These are phyloP conservation scores for Watsonalla binaria DNA, from an alignment of 2,888 invertebrate genomes.

Conservation along the genomic window DNA sequence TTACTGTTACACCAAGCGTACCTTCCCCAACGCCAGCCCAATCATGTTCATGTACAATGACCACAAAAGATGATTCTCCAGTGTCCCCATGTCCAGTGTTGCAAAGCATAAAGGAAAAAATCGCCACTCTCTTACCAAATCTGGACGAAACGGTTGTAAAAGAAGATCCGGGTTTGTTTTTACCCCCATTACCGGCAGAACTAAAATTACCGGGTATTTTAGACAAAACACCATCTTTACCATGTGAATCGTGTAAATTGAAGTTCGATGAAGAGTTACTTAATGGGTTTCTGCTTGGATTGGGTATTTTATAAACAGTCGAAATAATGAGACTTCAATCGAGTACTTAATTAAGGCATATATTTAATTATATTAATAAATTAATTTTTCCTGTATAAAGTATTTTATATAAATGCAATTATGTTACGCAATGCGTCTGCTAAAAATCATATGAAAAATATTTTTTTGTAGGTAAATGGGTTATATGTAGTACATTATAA, in stretches of 20 bases:
- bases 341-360: too few species aligned
- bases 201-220: slow-evolving; percentile 1
- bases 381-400: too few species aligned
- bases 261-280: slow-evolving; percentile 36
- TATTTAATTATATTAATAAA: too few species aligned
- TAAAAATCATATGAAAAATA: too few species aligned
- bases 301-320: slow-evolving; percentile 17
- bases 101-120: slow-evolving; percentile 27
- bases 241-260: slow-evolving; percentile 17
- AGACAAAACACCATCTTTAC: slow-evolving; percentile 4
- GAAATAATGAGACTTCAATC: too few species aligned
- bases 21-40: not conserved
- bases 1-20: not conserved
- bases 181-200: not conserved
- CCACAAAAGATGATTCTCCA: not conserved
- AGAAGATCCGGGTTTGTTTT: not conserved
- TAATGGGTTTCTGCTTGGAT: slow-evolving; percentile 33
- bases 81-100: slow-evolving; percentile 13
- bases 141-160: not conserved
- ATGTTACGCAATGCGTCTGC: too few species aligned
- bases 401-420: too few species aligned
- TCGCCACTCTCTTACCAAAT: slow-evolving; percentile 18
- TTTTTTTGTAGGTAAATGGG: too few species aligned
- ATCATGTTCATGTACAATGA: not conserved
- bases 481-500: too few species aligned